Conservation (phyloP, 2,888 invertebrate genomes). For the Eupithecia tripunctaria region DNA sequence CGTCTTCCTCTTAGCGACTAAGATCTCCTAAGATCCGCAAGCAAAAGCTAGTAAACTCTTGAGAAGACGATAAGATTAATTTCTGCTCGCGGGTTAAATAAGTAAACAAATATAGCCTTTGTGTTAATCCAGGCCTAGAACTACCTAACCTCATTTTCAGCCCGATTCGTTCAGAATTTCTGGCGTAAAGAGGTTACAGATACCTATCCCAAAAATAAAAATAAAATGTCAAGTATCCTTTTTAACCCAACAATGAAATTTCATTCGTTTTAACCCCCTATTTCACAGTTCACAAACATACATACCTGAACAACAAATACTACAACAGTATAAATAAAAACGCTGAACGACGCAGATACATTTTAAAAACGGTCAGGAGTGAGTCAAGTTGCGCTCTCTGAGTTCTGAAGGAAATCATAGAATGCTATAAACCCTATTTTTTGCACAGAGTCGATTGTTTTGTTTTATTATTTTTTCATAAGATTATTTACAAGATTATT, state of each 20-base stretch:
- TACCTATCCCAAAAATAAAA: background rate
- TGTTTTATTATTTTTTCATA: background rate
- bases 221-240: background rate
- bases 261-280: background rate
- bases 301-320: conserved; percentile 4
- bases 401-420: background rate
- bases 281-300: background rate
- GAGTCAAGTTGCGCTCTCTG: background rate
- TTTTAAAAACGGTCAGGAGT: background rate
- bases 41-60: background rate
- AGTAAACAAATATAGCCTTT: no score
- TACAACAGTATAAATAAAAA: background rate
- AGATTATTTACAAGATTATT: background rate
- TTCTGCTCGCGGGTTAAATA: no score
- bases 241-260: background rate
- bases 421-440: no score
- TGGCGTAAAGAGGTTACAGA: background rate
- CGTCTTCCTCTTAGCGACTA: no score
- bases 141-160: background rate
- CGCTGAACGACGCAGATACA: background rate
- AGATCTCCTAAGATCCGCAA: no score
- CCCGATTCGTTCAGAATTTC: background rate
- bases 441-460: no score
- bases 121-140: background rate
- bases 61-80: background rate